Base-by-base conservation (phyloP, 1,140 invertebrate species). In the Chlorops oryzae region DNA sequence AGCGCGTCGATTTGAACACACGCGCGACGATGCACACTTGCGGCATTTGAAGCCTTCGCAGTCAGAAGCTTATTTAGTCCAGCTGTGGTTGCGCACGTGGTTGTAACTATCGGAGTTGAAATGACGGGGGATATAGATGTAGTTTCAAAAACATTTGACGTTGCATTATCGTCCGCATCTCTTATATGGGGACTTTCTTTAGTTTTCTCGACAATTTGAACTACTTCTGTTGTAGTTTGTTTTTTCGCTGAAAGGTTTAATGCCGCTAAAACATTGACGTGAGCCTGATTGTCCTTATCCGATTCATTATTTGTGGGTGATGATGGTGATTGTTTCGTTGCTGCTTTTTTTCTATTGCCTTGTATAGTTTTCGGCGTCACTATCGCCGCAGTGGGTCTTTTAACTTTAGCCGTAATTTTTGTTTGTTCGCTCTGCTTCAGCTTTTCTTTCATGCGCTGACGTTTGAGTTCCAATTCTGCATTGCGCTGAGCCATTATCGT, bases 131-230 rank as follows among this genome's bases (percentile, higher is more conserved):
- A n/a, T n/a, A n/a, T n/a, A n/a, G n/a, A n/a, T n/a, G n/a, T n/a
- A n/a, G n/a, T n/a, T n/a, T n/a, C n/a, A n/a, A n/a, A n/a, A n/a
- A n/a, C n/a, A n/a, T n/a, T n/a, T n/a, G n/a, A n/a, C n/a, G 27
- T 23, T 15, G 43, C 43, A 34, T 47, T 52, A 10, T 52, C 50
- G 32, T 51, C 42, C 12, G 13, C 9, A 10, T 35, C 21, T 1
- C 25, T n/a, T 10, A 32, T 17, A 17, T 24, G 24, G 2, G 47
- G 24, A 27, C 6, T 21, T 15, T 34, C 22, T 47, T 47, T 38
- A 63, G 59, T 25, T 69, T 69, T 17, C 62, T 69, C 22, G 61
- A n/a, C n/a, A n/a, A n/a, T n/a, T n/a, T n/a, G n/a, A n/a, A n/a
- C n/a, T n/a, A n/a, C n/a, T n/a, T n/a, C n/a, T n/a, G n/a, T n/a